phyloP scores from a whole-genome alignment of 2,113 vertebrate species.

The Prochilodus magdalenae region DNA sequence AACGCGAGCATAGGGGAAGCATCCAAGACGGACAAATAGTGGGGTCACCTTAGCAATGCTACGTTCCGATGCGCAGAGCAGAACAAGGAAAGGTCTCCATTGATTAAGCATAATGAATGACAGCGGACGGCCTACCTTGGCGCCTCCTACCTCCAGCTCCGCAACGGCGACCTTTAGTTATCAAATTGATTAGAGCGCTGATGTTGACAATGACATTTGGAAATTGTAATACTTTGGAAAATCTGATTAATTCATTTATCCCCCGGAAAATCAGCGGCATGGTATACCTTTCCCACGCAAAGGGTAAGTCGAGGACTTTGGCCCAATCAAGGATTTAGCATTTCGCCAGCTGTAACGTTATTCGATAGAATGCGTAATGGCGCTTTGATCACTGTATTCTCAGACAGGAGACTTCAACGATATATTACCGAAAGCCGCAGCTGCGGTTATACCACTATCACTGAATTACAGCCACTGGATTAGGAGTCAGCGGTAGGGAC shows the following conservation, averaged over 20 bases:
- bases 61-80: slow-evolving; percentile 35
- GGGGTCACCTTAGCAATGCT: slow-evolving; percentile 43
- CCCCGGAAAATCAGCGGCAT: slow-evolving; percentile 34
- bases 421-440: no score
- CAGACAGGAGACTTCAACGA: no score
- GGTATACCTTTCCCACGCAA: slow-evolving; percentile 29
- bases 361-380: no score
- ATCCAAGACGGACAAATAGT: slow-evolving; percentile 10
- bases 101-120: slow-evolving; percentile 72
- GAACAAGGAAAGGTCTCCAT: slow-evolving; percentile 57
- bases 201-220: slow-evolving; percentile 79
- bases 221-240: slow-evolving; percentile 70
- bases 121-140: slow-evolving; percentile 63
- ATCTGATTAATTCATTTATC: slow-evolving; percentile 74
- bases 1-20: not conserved
- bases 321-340: no score
- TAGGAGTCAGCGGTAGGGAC: no score
- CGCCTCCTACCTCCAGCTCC: slow-evolving; percentile 47
- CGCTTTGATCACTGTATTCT: no score
- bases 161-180: slow-evolving; percentile 76
- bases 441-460: no score
- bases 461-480: no score
- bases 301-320: slow-evolving; percentile 14
- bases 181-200: slow-evolving; percentile 75
- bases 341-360: no score